Evolutionary conservation across 35 echinoderm and acorn worm species (phyloP).

Genomic region (Apostichopus californicus): DNA sequence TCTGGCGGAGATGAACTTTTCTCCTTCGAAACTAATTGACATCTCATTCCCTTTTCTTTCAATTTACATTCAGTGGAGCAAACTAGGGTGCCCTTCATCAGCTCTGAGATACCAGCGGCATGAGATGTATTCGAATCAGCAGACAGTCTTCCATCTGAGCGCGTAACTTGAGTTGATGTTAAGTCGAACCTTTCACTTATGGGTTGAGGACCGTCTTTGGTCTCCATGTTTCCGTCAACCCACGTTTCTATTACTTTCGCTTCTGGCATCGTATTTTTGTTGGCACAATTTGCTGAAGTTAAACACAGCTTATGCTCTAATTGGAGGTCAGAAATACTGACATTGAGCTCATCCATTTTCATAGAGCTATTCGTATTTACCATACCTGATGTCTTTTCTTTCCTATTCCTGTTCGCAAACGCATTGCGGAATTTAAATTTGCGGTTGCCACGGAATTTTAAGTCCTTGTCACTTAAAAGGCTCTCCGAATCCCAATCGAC

Average conservation of each 20-base stretch:
- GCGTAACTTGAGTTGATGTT: neutral
- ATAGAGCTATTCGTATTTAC: neutral
- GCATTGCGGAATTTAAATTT: slow-evolving; percentile 37
- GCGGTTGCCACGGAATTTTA: neutral
- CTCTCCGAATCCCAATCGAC: slow-evolving; percentile 50
- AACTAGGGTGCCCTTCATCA: neutral
- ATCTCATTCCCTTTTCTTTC: neutral
- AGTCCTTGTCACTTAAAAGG: slow-evolving; percentile 40
- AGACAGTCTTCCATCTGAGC: neutral
- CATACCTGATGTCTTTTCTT: neutral
- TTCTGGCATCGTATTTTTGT: neutral
- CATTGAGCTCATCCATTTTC: neutral
- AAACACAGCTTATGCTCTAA: neutral
- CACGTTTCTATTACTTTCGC: neutral
- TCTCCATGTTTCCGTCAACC: neutral
- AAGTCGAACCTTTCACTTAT: neutral
- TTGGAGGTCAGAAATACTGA: neutral
- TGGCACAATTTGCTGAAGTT: neutral
- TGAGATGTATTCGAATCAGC: no score
- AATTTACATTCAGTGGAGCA: neutral
- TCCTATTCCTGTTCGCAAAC: neutral
- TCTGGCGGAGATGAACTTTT: neutral
- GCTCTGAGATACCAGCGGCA: no score
- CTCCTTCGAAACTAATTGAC: neutral
- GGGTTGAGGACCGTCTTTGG: neutral